These are phyloP conservation scores for Dioctria linearis DNA, from an alignment of 2,888 invertebrate species.

Conservation along the genomic window DNA sequence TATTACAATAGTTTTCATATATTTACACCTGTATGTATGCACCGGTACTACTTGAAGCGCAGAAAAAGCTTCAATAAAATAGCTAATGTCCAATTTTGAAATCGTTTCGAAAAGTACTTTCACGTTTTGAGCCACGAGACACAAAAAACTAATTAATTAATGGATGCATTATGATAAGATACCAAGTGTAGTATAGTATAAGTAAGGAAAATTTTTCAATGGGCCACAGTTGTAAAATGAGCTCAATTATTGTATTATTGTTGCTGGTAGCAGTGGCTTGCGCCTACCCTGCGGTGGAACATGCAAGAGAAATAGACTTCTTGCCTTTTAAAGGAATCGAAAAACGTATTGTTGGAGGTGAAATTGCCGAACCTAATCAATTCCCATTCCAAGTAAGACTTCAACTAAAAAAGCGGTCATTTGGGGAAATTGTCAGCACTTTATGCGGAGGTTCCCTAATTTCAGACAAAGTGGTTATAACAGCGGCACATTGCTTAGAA, in stretches of 20 bases:
- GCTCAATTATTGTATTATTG: neutral
- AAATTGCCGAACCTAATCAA: constrained; percentile 54
- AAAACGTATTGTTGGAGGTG: constrained; percentile 55
- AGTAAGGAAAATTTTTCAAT: too few species aligned
- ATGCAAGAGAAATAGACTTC: neutral
- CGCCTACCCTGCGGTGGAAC: neutral
- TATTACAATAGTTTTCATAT: too few species aligned
- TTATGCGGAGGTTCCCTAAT: constrained; percentile 55
- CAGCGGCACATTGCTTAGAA: constrained; percentile 54
- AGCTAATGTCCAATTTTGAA: too few species aligned
- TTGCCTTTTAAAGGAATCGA: constrained; percentile 1
- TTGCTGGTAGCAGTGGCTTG: neutral
- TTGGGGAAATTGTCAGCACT: neutral
- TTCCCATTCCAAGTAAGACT: constrained; percentile 57
- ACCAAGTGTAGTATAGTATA: too few species aligned
- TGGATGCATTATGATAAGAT: too few species aligned
- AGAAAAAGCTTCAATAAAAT: too few species aligned
- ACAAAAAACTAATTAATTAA: too few species aligned
- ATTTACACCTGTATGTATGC: too few species aligned
- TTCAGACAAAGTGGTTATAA: constrained; percentile 41
- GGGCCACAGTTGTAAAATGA: too few species aligned
- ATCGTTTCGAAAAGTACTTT: too few species aligned
- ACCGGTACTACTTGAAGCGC: too few species aligned
- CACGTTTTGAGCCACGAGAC: too few species aligned
- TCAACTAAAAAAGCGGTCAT: neutral